A percentile compares a stretch with the other conserved stretches of the same genome.
These are phyloP conservation scores for Drosophila repletoides DNA, from an alignment of 1,140 invertebrate species.

Conservation along the genomic window DNA sequence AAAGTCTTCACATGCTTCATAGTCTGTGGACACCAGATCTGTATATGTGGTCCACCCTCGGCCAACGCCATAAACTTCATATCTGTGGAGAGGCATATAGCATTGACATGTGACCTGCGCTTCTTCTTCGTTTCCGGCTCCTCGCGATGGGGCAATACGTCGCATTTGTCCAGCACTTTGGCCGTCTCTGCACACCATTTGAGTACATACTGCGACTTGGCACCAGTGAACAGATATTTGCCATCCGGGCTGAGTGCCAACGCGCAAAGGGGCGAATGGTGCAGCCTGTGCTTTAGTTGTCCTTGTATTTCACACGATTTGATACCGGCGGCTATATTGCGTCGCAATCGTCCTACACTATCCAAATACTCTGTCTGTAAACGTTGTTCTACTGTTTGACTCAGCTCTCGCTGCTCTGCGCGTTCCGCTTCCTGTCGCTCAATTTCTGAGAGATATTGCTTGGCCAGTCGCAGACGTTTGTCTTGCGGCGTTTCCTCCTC, in stretches of 20 bases:
- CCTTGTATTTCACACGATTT: constrained; percentile 83
- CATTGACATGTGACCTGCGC: constrained; percentile 84
- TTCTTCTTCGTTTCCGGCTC: constrained; percentile 83
- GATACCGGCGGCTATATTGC: constrained; percentile 88
- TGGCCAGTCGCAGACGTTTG: constrained; percentile 93
- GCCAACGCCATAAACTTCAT: constrained; percentile 92
- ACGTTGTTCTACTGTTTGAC: constrained; percentile 87
- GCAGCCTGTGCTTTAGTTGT: constrained; percentile 87
- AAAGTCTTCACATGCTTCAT: constrained; percentile 92
- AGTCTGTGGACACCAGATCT: constrained; percentile 91
- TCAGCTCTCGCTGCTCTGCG: constrained; percentile 86
- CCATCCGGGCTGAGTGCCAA: constrained; percentile 90
- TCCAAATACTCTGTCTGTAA: constrained; percentile 93
- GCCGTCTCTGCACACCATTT: constrained; percentile 88
- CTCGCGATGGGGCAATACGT: constrained; percentile 82
- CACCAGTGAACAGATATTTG: constrained; percentile 90
- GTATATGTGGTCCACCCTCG: constrained; percentile 89
- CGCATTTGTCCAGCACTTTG: constrained; percentile 58
- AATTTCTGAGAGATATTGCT: constrained; percentile 94
- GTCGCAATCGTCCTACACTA: constrained; percentile 90
- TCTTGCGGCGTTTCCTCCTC: constrained; percentile 94
- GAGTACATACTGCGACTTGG: constrained; percentile 93
- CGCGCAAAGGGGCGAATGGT: constrained; percentile 91
- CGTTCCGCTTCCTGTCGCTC: constrained; percentile 90
- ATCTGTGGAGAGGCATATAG: constrained; percentile 92